Evolutionary conservation across 2,797 vertebrate genomes (phyloP), one percentile per base, ranked within the genome.

Genomic region (Yasuhikotakia modesta): DNA sequence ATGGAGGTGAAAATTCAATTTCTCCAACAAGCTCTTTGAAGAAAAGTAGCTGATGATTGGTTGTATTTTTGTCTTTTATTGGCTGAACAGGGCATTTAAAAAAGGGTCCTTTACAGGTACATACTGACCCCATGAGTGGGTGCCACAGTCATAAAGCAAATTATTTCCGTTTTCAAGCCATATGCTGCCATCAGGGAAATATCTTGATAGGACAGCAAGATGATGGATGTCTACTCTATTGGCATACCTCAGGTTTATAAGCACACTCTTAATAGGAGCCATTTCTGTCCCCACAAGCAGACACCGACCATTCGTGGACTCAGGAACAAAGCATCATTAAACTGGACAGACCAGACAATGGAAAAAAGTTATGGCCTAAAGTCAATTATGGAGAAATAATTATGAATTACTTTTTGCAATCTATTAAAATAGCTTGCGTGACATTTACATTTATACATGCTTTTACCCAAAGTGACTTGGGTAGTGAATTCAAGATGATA

Each of bases 111-210:
- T 73, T 50, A 75, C 78, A 83, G 72, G 70, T 73, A 79, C 77
- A 69, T 77, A 76, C 76, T 32, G 73, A 64, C 30, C 57, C 69
- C 32, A 67, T 76, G 80, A 80, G 72, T 77, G 67, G 60, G 70
- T 61, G 82, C 14, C 70, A 72, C 67, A 46, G 58, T 74, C 65
- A 53, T 86, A 85, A 84, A 85, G 61, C 72, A 76, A 82, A 85
- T 78, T 69, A 83, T 83, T 85, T 87, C 79, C 69, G 32, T 77
- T 72, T 70, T 78, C 69, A 63, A 60, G 77, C 83, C 75, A 80
- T 81, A 80, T 83, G 75, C 79, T 77, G 72, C 64, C 82, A 73
- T 79, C 75, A 79, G 82, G 83, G 82, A 83, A 81, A 82, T 79
- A 85, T 79, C 68, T 85, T 14, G 48, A 78, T 73, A 84, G 81